Base-by-base conservation (phyloP, 2,797 vertebrate genomes). In the Morelia viridis region DNA sequence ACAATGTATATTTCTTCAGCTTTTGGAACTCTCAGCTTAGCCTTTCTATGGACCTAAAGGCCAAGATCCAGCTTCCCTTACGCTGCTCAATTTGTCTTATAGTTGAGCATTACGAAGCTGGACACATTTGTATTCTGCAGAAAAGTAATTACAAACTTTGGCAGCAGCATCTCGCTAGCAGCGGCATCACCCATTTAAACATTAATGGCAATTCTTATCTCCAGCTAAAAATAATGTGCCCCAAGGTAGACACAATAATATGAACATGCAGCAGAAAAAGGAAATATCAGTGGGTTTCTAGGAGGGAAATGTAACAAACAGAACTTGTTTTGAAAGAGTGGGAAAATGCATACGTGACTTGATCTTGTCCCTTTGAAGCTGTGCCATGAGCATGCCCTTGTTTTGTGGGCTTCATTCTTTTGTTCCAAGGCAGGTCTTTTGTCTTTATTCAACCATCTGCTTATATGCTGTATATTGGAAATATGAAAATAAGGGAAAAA, bases 401-500 rank as follows among this genome's bases (percentile, higher is more conserved):
- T 85, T 89, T 60, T 91, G 85, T 90, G 89, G 28, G 65, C 87
- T 92, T 65, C 92, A 95, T 91, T 62, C 94, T 95, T 93, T 62
- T 19, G 92, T 95, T 96, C 95, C 95, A 91, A 87, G 88, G 91
- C 41, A 92, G 64, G 84, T 90, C 90, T 94, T 96, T 96, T 96
- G 94, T 96, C 96, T 96, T 94, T 92, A 90, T 97, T 95, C 90
- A 94, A 85, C 94, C 96, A 95, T 97, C 96, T 97, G 94, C 94
- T 96, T 94, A 90, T 92, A 94, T 94, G 95, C 93, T 41, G 41
- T 41, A 41, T 41, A 41, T 93, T 96, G 95, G 91, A 97, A 97
- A 97, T 91, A 90, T 96, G 95, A 93, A n/a, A 96, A 95, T 85
- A 96, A 93, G 91, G 92, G 97, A 97, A 96, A 97, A 97, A 96